Conservation (phyloP, 2,113 vertebrate genomes). For the Psammodynastes pulverulentus region DNA sequence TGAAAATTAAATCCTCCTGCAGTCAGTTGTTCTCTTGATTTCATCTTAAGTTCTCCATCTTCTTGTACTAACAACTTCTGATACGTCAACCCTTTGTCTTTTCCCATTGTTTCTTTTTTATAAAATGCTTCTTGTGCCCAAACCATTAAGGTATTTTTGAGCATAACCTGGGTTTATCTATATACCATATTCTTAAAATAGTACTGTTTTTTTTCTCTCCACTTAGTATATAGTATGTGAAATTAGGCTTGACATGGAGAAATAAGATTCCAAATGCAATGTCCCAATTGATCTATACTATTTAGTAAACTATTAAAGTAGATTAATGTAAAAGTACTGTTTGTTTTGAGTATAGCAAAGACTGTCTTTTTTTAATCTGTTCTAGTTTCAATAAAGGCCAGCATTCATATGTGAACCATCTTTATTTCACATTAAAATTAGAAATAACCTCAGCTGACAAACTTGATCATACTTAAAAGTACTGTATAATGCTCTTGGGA, state of each 20-base stretch:
- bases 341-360: background rate
- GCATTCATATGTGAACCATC: background rate
- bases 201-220: background rate
- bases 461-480: background rate
- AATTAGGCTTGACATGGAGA: background rate
- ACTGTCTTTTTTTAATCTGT: background rate
- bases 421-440: background rate
- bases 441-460: background rate
- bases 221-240: background rate
- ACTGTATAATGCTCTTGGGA: background rate
- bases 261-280: background rate
- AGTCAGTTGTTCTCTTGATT: background rate
- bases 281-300: no score
- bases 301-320: background rate
- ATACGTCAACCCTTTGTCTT: background rate
- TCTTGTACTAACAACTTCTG: background rate
- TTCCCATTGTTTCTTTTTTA: background rate
- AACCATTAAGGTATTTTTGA: background rate
- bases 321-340: background rate
- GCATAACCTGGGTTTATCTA: background rate
- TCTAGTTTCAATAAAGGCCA: background rate
- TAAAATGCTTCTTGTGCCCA: background rate
- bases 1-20: background rate
- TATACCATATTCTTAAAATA: background rate
- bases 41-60: background rate